Evolutionary conservation across 2,113 vertebrate species (phyloP).

Genomic region (Machaerirhynchus nigripectus): DNA sequence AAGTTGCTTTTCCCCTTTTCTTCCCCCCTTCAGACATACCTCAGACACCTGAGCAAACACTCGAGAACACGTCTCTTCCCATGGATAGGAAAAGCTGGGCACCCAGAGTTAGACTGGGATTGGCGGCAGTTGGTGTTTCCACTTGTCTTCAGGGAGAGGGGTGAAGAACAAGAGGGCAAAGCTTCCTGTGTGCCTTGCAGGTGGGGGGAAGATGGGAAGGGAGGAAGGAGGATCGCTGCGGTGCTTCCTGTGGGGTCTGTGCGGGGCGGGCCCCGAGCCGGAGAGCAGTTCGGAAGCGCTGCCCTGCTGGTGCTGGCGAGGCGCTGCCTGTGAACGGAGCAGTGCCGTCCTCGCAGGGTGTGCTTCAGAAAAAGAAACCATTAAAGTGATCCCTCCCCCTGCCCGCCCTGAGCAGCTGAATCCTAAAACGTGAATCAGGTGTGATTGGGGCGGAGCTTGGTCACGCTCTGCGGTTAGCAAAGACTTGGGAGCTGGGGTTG

Average conservation of each 20-base stretch:
- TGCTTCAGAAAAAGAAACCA: background rate
- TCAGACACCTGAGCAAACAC: background rate
- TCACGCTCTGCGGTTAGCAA: background rate
- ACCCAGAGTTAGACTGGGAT: background rate
- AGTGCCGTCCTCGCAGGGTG: fast-evolving
- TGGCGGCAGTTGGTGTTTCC: background rate
- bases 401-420: background rate
- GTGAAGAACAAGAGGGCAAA: background rate
- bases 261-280: background rate
- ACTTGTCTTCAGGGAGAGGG: background rate
- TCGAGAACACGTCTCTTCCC: fast-evolving
- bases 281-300: background rate
- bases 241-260: background rate
- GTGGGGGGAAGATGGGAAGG: background rate
- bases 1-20: background rate
- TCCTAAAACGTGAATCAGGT: background rate
- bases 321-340: background rate
- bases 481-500: background rate
- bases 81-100: background rate
- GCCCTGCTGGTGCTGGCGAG: fast-evolving
- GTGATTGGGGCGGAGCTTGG: background rate
- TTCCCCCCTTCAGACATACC: fast-evolving
- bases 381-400: background rate
- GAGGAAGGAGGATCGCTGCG: fast-evolving
- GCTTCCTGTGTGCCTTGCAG: background rate